Percentiles rank a stretch among this genome's conserved stretches.
These are phyloP conservation scores for Onychostruthus taczanowskii DNA, from an alignment of 2,113 vertebrate genomes.

Conservation along the genomic window DNA sequence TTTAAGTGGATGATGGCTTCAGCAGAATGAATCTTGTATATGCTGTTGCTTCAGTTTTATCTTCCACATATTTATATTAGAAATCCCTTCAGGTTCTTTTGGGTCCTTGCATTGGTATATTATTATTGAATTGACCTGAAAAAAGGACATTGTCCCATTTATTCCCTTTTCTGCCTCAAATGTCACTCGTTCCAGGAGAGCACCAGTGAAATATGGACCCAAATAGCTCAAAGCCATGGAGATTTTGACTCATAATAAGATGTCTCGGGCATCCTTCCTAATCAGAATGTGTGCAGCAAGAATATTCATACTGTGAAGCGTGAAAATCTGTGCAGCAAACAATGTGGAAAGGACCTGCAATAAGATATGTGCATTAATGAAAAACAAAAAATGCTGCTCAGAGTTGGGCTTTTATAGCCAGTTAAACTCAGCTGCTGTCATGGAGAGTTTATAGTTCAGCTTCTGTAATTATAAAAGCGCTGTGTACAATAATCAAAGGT, in stretches of 20 bases:
- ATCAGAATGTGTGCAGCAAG: neutral
- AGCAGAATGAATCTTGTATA: neutral
- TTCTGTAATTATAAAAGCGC: neutral
- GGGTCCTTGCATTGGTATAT: neutral
- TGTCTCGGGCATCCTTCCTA: neutral
- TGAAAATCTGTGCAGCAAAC: neutral
- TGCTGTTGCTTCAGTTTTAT: neutral
- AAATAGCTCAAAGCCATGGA: neutral
- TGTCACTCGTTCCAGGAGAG: fast-evolving
- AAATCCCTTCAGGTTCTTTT: neutral
- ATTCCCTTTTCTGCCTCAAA: neutral
- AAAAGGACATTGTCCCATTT: neutral
- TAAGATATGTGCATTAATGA: neutral
- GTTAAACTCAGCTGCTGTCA: neutral
- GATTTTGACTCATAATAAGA: neutral
- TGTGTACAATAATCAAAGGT: neutral
- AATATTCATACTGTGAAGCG: neutral
- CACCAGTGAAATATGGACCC: neutral
- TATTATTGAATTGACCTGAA: neutral
- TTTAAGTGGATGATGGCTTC: neutral
- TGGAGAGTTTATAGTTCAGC: neutral
- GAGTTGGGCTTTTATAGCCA: neutral
- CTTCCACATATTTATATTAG: neutral
- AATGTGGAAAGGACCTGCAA: neutral
- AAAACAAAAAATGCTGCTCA: neutral